Base-by-base conservation (phyloP, 1,140 invertebrate species). In the Amyelois transitella region DNA sequence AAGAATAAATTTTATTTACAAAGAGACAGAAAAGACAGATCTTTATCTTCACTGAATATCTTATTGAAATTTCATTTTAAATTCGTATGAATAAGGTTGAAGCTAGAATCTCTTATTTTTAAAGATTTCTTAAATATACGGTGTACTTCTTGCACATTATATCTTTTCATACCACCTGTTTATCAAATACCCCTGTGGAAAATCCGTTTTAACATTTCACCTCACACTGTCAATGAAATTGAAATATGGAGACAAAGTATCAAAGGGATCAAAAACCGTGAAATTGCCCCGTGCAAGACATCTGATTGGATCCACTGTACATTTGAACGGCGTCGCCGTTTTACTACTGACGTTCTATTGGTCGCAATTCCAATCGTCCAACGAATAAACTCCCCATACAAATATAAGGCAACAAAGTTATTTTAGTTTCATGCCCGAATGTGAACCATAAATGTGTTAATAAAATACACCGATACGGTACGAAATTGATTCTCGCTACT, bases 331-430 rank as follows among this genome's bases (percentile, higher is more conserved):
- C 53, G 44, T 55, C 56, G 43, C 44, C 53, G 18, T 50, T 64
- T 60, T 60, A 58, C 45, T 53, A 24, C 58, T 44, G 44, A 28
- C 25, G 25, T 12, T 43, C 20, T 21, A 51, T 60, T 25, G 51
- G 52, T 43, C 28, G 43, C 59, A 52, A 57, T 59, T 58, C 60
- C 56, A 59, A 49, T 60, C 53, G 44, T 52, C 53, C 43, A 51
- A 62, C 48, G 51, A 54, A 64, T 64, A 62, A 68, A 68, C 38
- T 45, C 22, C 18, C 20, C 24, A 24, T 18, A 55, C 43, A 51
- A 52, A 44, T 51, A 44, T 48, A 32, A 52, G 32, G 24, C 59
- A 59, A 66, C 59, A 62, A 57, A 66, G 59, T 66, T 58, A 25
- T 24, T 49, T 51, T 59, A 57, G 24, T 55, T 60, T 18, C 18